Conservation (phyloP, 2,888 invertebrate species). For the Ormyrus rosae region DNA sequence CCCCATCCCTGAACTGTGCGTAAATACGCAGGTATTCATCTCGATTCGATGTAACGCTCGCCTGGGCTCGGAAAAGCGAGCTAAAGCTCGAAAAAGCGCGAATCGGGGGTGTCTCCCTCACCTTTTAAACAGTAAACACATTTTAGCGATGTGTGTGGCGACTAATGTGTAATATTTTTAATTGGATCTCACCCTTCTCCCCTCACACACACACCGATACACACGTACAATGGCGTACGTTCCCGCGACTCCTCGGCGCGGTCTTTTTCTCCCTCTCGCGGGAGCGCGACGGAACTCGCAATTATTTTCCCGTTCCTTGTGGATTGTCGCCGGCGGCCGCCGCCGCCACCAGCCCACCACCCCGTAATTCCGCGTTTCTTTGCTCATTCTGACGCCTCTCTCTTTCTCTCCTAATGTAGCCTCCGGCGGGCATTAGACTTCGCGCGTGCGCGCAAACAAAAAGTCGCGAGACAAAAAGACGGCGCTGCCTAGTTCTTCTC, state of each 20-base stretch:
- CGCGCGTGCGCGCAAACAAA: conserved; percentile 45
- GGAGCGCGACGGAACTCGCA: conserved; percentile 71
- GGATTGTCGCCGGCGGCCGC: conserved; percentile 71
- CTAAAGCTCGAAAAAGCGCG: background rate
- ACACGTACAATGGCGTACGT: background rate
- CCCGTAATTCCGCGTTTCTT: conserved; percentile 61
- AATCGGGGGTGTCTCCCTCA: conserved; percentile 57
- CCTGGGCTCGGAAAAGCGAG: too few species aligned
- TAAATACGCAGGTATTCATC: too few species aligned
- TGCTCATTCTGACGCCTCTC: conserved; percentile 57
- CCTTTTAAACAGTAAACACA: conserved; percentile 74
- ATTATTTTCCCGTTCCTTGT: conserved; percentile 74
- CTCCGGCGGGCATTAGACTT: conserved; percentile 67
- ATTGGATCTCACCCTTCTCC: conserved; percentile 71
- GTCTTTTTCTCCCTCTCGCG: conserved; percentile 56
- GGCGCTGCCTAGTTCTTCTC: too few species aligned
- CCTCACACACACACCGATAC: background rate
- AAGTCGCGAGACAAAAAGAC: background rate
- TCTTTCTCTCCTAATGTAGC: conserved; percentile 64
- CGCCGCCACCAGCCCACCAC: conserved; percentile 47
- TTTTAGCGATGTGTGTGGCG: conserved; percentile 70
- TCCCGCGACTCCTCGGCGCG: conserved; percentile 35
- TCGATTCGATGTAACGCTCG: background rate
- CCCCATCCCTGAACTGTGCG: background rate
- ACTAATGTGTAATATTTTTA: conserved; percentile 76